These are phyloP conservation scores for Paramacrobiotus metropolitanus DNA, from an alignment of 1,140 invertebrate species.

Conservation along the genomic window DNA sequence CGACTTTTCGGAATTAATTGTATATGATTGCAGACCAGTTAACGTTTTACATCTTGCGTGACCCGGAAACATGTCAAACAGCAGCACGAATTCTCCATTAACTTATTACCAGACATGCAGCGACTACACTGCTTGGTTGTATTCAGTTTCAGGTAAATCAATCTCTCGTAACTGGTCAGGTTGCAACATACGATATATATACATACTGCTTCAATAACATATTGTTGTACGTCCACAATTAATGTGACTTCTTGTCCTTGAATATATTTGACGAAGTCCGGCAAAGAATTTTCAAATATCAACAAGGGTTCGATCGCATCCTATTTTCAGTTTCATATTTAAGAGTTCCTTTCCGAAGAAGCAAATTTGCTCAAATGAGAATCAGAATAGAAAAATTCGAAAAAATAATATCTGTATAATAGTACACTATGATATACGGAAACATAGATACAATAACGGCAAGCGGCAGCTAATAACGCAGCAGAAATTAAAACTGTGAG, in stretches of 20 bases:
- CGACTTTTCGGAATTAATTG: background rate
- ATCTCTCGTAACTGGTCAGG: background rate
- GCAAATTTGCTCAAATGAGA: too few relatives aligned
- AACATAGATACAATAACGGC: too few relatives aligned
- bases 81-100: too few relatives aligned
- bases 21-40: background rate
- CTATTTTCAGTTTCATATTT: too few relatives aligned
- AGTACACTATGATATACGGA: too few relatives aligned
- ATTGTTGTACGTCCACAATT: background rate
- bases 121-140: background rate
- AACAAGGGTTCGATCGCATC: background rate
- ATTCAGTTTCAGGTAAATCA: background rate
- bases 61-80: too few relatives aligned
- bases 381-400: background rate
- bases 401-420: constrained; percentile 6
- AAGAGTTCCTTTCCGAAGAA: too few relatives aligned
- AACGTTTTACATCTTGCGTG: background rate
- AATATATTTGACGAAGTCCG: background rate
- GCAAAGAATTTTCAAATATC: background rate
- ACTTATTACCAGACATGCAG: too few relatives aligned
- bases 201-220: too few relatives aligned
- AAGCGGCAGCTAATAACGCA: background rate
- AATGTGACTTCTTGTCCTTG: background rate
- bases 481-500: background rate
- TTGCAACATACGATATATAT: background rate